These are phyloP conservation scores for Nemoura dubitans DNA, from an alignment of 2,888 invertebrate species.

Conservation along the genomic window DNA sequence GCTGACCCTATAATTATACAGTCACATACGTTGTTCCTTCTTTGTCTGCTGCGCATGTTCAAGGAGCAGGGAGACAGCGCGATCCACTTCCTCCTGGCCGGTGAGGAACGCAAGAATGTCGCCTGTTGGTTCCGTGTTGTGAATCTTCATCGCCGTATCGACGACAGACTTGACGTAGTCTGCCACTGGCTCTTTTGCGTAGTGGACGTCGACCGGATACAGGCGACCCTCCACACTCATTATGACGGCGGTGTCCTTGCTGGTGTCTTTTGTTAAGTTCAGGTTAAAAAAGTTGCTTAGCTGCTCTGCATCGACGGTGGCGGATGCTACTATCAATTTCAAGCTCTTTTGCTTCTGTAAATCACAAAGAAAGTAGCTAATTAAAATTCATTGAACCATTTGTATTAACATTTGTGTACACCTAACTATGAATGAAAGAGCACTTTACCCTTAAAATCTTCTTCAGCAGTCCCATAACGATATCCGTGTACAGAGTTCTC, in stretches of 20 bases:
- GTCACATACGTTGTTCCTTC: slow-evolving; percentile 57
- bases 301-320: slow-evolving; percentile 93
- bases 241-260: slow-evolving; percentile 77
- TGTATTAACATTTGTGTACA: too few relatives aligned
- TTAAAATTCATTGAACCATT: background rate
- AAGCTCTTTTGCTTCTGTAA: slow-evolving; percentile 80
- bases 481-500: slow-evolving; percentile 90
- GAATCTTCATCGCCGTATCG: slow-evolving; percentile 89
- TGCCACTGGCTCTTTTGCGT: slow-evolving; percentile 83
- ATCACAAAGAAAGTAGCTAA: slow-evolving; percentile 44
- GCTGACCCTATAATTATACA: too few relatives aligned
- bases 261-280: slow-evolving; percentile 59
- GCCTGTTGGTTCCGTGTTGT: slow-evolving; percentile 81
- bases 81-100: slow-evolving; percentile 92
- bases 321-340: slow-evolving; percentile 90
- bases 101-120: slow-evolving; percentile 94
- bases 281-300: slow-evolving; percentile 81
- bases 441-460: slow-evolving; percentile 80
- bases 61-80: slow-evolving; percentile 72
- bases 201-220: slow-evolving; percentile 87
- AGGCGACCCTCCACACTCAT: slow-evolving; percentile 89
- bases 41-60: slow-evolving; percentile 63
- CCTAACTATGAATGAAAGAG: background rate
- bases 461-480: slow-evolving; percentile 90
- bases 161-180: slow-evolving; percentile 90